Conservation (phyloP, 1,140 invertebrate species). For the Pomphorhynchus laevis region DNA sequence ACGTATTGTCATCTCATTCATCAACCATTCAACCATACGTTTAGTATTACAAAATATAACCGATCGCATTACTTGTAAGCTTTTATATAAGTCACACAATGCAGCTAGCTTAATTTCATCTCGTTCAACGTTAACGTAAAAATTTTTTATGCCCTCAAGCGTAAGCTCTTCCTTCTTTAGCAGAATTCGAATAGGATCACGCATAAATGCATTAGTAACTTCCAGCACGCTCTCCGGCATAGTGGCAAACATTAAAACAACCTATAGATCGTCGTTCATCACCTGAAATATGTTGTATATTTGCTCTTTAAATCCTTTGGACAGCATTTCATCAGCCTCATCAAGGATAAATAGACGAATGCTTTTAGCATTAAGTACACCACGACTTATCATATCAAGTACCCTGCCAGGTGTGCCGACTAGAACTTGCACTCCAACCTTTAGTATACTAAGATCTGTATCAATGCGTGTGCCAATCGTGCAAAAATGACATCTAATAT, state of each 20-base stretch:
- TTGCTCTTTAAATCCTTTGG: conserved; percentile 92
- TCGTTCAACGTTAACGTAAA: conserved; percentile 64
- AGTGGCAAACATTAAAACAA: conserved; percentile 78
- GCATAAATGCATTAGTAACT: conserved; percentile 82
- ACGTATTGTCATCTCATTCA: conserved; percentile 53
- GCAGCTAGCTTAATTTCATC: conserved; percentile 61
- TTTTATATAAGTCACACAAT: conserved; percentile 58
- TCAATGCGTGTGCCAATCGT: conserved; percentile 91
- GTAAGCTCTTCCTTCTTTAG: conserved; percentile 95
- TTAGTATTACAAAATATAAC: conserved; percentile 98
- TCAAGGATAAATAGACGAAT: conserved; percentile 95
- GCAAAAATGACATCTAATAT: conserved; percentile 76
- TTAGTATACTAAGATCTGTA: conserved; percentile 64
- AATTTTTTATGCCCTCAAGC: conserved; percentile 95
- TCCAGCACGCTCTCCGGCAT: conserved; percentile 87
- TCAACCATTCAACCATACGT: conserved; percentile 85
- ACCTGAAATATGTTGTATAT: conserved; percentile 91
- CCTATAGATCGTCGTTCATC: conserved; percentile 50
- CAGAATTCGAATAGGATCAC: conserved; percentile 62
- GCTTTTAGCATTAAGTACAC: conserved; percentile 35
- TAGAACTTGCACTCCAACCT: conserved; percentile 66
- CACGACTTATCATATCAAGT: conserved; percentile 75
- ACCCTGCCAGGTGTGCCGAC: conserved; percentile 92
- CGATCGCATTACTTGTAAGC: conserved; percentile 83
- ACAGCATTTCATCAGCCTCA: conserved; percentile 99